Percentiles rank a stretch among this genome's conserved stretches.
phyloP scores from a whole-genome alignment of 2,797 vertebrate genomes.

The Chelon auratus region DNA sequence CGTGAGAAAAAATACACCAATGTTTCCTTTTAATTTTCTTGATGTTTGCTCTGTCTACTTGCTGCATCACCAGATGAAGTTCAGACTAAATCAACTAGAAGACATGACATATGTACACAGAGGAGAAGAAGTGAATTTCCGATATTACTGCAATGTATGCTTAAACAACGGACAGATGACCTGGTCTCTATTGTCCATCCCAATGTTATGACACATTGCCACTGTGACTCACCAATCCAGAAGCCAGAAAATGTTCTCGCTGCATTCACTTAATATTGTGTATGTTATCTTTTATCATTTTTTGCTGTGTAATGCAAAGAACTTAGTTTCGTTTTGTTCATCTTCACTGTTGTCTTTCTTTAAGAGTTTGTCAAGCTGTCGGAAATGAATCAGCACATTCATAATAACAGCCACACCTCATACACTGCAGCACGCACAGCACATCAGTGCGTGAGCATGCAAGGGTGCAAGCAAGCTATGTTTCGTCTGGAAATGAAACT shows the following conservation, averaged over 20 bases:
- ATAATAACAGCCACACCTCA: not conserved
- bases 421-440: not conserved
- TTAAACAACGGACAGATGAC: slow-evolving; percentile 17
- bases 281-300: no score
- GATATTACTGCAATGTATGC: not conserved
- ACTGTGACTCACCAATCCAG: no score
- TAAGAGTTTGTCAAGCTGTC: not conserved
- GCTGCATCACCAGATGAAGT: slow-evolving; percentile 23
- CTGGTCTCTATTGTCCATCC: not conserved
- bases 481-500: slow-evolving; percentile 17
- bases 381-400: slow-evolving; percentile 2
- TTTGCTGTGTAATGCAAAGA: not conserved
- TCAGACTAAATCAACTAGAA: slow-evolving; percentile 24
- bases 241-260: no score
- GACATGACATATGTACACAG: slow-evolving; percentile 2
- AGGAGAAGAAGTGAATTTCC: not conserved
- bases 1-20: slow-evolving; percentile 13
- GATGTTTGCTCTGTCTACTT: slow-evolving; percentile 30
- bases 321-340: not conserved
- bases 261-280: no score
- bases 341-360: not conserved
- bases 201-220: not conserved
- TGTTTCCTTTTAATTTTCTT: slow-evolving; percentile 48
- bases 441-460: not conserved
- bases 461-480: not conserved